Evolutionary conservation across 2,113 vertebrate genomes (phyloP).

Genomic region (Mesembrinibis cayennensis): DNA sequence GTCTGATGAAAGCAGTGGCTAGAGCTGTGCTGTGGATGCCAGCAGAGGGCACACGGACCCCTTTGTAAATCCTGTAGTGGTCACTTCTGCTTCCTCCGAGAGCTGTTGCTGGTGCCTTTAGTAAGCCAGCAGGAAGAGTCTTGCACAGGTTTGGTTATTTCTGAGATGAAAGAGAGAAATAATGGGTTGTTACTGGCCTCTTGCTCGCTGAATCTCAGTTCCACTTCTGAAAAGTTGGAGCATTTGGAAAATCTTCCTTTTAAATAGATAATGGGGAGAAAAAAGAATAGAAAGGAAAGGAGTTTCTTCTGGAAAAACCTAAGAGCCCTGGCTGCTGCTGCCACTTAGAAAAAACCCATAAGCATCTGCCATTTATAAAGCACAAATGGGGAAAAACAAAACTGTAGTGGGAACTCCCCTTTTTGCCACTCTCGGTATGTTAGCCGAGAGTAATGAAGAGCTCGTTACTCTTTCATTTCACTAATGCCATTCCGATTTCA

Average conservation of each 20-base stretch:
- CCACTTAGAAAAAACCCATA: neutral
- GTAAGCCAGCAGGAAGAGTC: neutral
- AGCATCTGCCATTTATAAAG: neutral
- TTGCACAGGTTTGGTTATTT: neutral
- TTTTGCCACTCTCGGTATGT: neutral
- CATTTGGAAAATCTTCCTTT: neutral
- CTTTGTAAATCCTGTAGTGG: neutral
- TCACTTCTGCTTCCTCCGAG: neutral
- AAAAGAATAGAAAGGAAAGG: neutral
- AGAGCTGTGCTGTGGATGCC: neutral
- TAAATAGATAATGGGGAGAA: accelerated
- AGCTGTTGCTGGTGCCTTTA: neutral
- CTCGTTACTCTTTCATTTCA: neutral
- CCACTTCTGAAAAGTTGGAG: neutral
- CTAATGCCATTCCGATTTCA: neutral
- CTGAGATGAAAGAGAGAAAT: neutral
- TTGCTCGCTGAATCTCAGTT: neutral
- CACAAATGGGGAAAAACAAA: neutral
- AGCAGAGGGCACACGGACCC: neutral
- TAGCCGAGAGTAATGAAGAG: neutral
- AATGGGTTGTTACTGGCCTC: neutral
- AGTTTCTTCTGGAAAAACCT: neutral
- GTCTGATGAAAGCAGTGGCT: no score
- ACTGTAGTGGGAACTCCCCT: neutral
- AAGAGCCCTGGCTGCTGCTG: neutral